Conservation (phyloP, 1,140 invertebrate genomes). For the Agrilus planipennis region DNA sequence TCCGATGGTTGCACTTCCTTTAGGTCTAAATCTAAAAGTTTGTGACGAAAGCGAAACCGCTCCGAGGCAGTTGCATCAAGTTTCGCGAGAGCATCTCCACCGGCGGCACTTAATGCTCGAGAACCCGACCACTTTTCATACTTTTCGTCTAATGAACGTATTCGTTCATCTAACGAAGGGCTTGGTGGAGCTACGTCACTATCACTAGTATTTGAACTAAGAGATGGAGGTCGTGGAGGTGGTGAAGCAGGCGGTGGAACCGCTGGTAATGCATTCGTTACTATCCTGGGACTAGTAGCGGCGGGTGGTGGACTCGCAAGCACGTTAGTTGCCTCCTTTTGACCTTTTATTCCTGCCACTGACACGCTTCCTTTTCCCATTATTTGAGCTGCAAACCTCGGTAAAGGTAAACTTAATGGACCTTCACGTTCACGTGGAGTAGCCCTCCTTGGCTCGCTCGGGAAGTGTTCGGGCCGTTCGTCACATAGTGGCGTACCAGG, state of each 20-base stretch:
- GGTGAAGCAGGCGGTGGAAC: constrained; percentile 46
- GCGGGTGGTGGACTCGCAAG: constrained; percentile 33
- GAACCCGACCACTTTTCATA: constrained; percentile 80
- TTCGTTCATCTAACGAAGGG: constrained; percentile 73
- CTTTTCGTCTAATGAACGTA: constrained; percentile 80
- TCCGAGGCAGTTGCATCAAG: constrained; percentile 40
- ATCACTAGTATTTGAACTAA: constrained; percentile 48
- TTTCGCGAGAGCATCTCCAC: constrained; percentile 44
- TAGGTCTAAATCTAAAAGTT: constrained; percentile 53
- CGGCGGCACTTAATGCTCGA: constrained; percentile 42
- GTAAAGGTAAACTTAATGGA: constrained; percentile 67
- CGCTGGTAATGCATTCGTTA: constrained; percentile 28
- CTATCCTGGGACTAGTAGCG: constrained; percentile 31
- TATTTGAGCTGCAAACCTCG: constrained; percentile 70
- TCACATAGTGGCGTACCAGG: constrained; percentile 75
- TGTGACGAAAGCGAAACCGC: constrained; percentile 44
- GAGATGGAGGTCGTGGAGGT: constrained; percentile 40
- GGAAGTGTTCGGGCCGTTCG: constrained; percentile 63
- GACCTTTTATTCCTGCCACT: constrained; percentile 31
- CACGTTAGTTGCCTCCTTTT: constrained; percentile 26
- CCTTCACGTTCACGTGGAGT: constrained; percentile 47
- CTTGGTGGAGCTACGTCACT: constrained; percentile 42
- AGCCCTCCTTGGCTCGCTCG: constrained; percentile 58
- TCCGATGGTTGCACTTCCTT: constrained; percentile 81
- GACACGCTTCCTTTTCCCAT: constrained; percentile 38